Conservation (phyloP, 2,113 vertebrate species). For the Eleginops maclovinus region DNA sequence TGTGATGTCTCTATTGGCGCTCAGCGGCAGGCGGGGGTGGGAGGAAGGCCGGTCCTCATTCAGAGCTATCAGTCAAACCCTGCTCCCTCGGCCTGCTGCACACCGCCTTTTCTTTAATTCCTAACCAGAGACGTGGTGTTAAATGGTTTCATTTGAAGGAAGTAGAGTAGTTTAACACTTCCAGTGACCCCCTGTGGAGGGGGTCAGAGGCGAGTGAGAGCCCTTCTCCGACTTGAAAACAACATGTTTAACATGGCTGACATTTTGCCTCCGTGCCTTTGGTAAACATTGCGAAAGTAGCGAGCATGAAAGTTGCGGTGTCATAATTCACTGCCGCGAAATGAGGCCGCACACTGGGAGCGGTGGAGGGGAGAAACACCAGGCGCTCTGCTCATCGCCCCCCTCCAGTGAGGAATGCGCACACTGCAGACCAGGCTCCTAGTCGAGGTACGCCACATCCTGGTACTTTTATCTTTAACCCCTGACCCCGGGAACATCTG, state of each 20-base stretch:
- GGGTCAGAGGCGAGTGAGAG: constrained; percentile 46
- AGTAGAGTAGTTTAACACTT: constrained; percentile 62
- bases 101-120: constrained; percentile 31
- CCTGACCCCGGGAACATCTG: constrained; percentile 94
- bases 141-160: constrained; percentile 63
- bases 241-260: constrained; percentile 82
- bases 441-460: constrained; percentile 88
- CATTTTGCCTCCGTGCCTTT: constrained; percentile 77
- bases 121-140: constrained; percentile 50
- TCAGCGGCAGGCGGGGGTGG: constrained; percentile 67
- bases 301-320: constrained; percentile 81
- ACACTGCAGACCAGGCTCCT: constrained; percentile 83
- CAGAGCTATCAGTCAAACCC: constrained; percentile 64
- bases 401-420: constrained; percentile 89
- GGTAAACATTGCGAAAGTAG: constrained; percentile 84
- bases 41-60: constrained; percentile 48
- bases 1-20: constrained; percentile 79
- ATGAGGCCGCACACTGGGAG: constrained; percentile 88
- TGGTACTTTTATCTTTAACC: constrained; percentile 97
- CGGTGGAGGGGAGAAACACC: constrained; percentile 84
- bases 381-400: constrained; percentile 83
- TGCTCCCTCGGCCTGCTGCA: constrained; percentile 42
- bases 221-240: constrained; percentile 61
- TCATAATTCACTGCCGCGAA: constrained; percentile 87
- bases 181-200: constrained; percentile 28